These are phyloP conservation scores for Lasioglossum marginatum DNA, from an alignment of 2,888 invertebrate genomes.

Conservation along the genomic window DNA sequence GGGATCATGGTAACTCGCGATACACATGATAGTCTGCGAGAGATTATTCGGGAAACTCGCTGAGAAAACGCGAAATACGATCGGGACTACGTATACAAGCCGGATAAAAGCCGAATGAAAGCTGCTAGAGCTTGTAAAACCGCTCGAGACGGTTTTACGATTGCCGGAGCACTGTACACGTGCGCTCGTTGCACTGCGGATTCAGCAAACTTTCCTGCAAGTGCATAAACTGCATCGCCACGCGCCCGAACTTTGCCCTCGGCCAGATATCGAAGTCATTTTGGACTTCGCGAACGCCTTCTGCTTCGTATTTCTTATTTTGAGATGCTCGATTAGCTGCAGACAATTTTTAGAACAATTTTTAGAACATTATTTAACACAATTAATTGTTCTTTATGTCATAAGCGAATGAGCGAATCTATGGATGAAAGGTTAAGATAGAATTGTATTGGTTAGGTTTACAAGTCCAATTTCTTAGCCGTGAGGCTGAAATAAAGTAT, in stretches of 20 bases:
- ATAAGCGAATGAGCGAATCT: too few relatives aligned
- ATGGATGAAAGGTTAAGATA: too few relatives aligned
- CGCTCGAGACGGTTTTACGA: conserved; percentile 1
- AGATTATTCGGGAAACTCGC: conserved; percentile 14
- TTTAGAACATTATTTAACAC: too few relatives aligned
- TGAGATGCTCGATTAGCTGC: too few relatives aligned
- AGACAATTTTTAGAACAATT: background rate
- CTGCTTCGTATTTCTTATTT: background rate
- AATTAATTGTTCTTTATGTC: too few relatives aligned
- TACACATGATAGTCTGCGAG: conserved; percentile 34
- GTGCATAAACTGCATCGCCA: background rate
- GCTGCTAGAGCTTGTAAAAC: background rate
- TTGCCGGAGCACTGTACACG: background rate
- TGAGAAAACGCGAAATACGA: background rate
- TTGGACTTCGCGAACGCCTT: background rate
- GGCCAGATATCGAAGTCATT: background rate
- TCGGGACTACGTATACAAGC: background rate
- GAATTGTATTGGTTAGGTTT: too few relatives aligned
- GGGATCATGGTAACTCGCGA: conserved; percentile 30
- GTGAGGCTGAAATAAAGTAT: too few relatives aligned
- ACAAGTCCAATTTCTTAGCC: too few relatives aligned
- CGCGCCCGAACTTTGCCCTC: background rate
- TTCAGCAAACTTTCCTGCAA: background rate
- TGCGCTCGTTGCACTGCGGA: too few relatives aligned
- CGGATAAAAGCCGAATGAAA: conserved; percentile 19